Evolutionary conservation across 1,140 invertebrate species (phyloP).

Genomic region (Brachionus angularis): DNA sequence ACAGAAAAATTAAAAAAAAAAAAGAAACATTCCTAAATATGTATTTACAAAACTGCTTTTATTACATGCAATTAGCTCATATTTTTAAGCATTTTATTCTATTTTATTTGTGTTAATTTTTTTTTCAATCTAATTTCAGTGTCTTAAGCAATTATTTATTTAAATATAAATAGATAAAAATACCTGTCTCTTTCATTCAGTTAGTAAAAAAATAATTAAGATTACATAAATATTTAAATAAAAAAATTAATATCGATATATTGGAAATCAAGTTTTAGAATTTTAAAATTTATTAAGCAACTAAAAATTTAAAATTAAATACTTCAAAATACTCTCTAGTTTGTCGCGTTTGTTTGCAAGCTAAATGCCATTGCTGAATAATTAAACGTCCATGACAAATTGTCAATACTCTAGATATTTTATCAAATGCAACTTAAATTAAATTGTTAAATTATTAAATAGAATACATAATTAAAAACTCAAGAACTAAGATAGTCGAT

Average conservation of each 20-base stretch:
- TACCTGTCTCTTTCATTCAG: constrained; percentile 44
- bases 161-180: too few relatives aligned
- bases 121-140: too few relatives aligned
- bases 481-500: too few relatives aligned
- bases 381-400: constrained; percentile 48
- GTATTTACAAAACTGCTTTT: too few relatives aligned
- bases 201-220: constrained; percentile 13
- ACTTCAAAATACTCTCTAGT: constrained; percentile 58
- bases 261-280: not conserved
- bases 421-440: constrained; percentile 24
- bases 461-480: too few relatives aligned
- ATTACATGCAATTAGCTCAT: too few relatives aligned
- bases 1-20: too few relatives aligned
- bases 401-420: not conserved
- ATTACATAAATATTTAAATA: not conserved
- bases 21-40: too few relatives aligned
- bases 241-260: not conserved
- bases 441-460: not conserved
- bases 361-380: constrained; percentile 53
- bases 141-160: too few relatives aligned
- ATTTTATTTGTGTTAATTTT: too few relatives aligned
- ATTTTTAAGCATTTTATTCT: too few relatives aligned
- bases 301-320: constrained; percentile 40
- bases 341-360: constrained; percentile 50
- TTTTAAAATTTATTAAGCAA: too few relatives aligned